Conservation (phyloP, 2,797 vertebrate species). For the Danio aesculapii region DNA sequence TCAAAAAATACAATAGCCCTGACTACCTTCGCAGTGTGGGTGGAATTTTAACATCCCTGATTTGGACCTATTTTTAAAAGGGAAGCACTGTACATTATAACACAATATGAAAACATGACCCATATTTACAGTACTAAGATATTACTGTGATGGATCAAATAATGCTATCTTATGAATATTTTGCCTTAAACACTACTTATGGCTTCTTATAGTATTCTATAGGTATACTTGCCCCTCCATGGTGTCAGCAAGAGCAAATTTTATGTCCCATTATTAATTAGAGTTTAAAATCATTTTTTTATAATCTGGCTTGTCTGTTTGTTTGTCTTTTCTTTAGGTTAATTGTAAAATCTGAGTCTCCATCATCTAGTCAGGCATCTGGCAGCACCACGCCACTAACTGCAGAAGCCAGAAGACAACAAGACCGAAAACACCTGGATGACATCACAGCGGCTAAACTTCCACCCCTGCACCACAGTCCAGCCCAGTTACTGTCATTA, state of each 20-base stretch:
- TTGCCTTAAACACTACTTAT: too few species aligned
- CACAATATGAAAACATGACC: not conserved
- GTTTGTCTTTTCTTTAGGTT: constrained; percentile 73
- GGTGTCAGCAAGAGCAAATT: too few species aligned
- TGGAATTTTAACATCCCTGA: not conserved
- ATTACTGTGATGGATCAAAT: too few species aligned
- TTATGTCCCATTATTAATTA: too few species aligned
- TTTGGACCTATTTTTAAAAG: not conserved
- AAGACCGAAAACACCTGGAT: constrained; percentile 89
- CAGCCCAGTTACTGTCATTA: constrained; percentile 83
- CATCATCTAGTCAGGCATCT: constrained; percentile 70
- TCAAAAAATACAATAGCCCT: not conserved
- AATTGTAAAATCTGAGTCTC: constrained; percentile 71
- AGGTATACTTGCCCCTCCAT: too few species aligned
- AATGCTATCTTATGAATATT: too few species aligned
- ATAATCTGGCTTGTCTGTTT: too few species aligned
- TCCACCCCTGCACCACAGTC: constrained; percentile 85
- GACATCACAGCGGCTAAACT: constrained; percentile 90
- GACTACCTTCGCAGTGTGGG: not conserved
- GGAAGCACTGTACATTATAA: not conserved
- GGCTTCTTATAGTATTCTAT: too few species aligned
- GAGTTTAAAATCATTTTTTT: too few species aligned
- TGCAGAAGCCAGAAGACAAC: constrained; percentile 75
- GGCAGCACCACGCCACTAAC: constrained; percentile 71
- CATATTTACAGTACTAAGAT: not conserved